A percentile compares a stretch with the other conserved stretches of the same genome.
Evolutionary conservation across 2,113 vertebrate species (phyloP).

Genomic region (Hydrolagus affinis): DNA sequence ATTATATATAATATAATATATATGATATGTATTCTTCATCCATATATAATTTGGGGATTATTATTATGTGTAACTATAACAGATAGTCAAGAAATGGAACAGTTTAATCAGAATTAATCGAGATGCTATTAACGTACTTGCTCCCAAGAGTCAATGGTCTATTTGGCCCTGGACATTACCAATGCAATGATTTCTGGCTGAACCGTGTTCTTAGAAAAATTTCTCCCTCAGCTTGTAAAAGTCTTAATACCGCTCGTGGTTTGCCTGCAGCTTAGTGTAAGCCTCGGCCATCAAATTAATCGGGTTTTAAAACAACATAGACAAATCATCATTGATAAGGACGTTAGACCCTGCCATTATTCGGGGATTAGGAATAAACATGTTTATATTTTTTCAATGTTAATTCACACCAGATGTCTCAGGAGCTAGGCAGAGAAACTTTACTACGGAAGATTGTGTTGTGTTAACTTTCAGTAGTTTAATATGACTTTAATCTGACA

Average conservation of each 20-base stretch:
- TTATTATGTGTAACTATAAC: not conserved
- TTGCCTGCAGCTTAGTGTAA: constrained; percentile 9
- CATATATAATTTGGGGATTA: not conserved
- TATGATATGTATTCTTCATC: not conserved
- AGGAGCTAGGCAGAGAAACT: not conserved
- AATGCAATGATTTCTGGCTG: not conserved
- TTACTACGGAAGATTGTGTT: not conserved
- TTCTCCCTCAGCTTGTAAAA: not conserved
- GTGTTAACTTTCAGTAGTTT: not conserved
- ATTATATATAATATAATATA: not conserved
- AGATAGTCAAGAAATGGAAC: not conserved
- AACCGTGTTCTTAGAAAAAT: not conserved
- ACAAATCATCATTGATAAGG: constrained; percentile 6
- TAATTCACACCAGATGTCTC: not conserved
- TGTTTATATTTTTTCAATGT: not conserved
- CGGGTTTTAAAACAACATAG: constrained; percentile 1
- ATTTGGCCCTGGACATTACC: not conserved
- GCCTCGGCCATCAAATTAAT: constrained; percentile 16
- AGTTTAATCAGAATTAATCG: constrained; percentile 10
- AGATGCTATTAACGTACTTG: not conserved
- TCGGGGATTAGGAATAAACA: constrained; percentile 26
- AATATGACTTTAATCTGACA: not conserved
- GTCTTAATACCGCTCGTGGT: not conserved
- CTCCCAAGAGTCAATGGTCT: not conserved
- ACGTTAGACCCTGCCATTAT: not conserved